phyloP scores from a whole-genome alignment of 2,888 invertebrate genomes.

The Caenorhabditis panamensis region DNA sequence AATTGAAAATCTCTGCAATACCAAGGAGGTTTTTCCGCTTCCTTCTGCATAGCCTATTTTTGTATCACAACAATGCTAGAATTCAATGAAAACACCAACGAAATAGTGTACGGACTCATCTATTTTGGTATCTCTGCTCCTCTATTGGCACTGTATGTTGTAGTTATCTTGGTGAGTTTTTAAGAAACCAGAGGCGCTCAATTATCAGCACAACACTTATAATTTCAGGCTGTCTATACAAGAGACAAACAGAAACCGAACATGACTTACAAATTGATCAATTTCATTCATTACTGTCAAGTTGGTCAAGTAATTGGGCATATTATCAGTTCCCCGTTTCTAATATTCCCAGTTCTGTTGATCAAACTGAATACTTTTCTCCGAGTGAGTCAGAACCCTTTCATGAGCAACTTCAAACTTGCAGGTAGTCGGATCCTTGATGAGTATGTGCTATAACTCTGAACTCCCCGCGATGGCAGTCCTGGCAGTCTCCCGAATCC shows the following conservation, averaged over 20 bases:
- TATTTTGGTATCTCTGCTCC: neutral
- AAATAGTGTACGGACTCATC: neutral
- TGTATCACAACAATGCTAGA: too few species aligned
- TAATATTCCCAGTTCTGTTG: constrained; percentile 32
- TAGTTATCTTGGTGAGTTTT: neutral
- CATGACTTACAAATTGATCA: constrained; percentile 31
- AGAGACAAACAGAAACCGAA: constrained; percentile 9
- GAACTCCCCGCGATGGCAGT: constrained; percentile 31
- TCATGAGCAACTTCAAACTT: neutral
- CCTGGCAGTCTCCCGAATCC: constrained; percentile 22
- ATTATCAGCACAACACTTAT: too few species aligned
- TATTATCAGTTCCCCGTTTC: constrained; percentile 18
- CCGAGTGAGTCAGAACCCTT: too few species aligned
- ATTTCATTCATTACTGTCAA: constrained; percentile 28
- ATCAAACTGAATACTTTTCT: too few species aligned
- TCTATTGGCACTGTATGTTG: neutral
- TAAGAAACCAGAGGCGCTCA: neutral
- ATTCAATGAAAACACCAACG: neutral
- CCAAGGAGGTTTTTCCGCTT: too few species aligned
- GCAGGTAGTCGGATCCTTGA: constrained; percentile 19
- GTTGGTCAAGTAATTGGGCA: constrained; percentile 23
- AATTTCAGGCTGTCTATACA: neutral
- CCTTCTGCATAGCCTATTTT: too few species aligned
- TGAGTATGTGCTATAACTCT: constrained; percentile 20
- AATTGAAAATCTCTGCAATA: too few species aligned